Base-by-base conservation (phyloP, 2,888 invertebrate species). In the Heliothis peltigera region DNA sequence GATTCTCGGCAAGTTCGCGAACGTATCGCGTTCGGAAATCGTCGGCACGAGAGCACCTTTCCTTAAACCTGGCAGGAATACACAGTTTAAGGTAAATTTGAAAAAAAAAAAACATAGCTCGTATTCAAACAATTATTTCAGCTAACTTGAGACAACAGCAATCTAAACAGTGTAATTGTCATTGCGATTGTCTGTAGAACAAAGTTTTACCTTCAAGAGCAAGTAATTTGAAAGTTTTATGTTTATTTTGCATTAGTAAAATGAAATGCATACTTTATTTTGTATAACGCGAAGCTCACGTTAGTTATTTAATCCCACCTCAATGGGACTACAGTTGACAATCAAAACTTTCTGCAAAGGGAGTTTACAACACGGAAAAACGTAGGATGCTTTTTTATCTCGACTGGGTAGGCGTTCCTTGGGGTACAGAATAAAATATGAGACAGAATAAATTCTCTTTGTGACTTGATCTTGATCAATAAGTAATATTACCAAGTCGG, bases 61-160 rank as follows among this genome's bases (percentile, higher is more conserved):
- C 92, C 94, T 98, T 66, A 98, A 98, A 88, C 98, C 98, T n/a
- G 98, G 98, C 63, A 96, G 98, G 82, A 98, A 98, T 86, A 98
- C 98, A 1, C 98, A 98, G 91, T 98, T 98, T 88, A 98, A 98
- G 95, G 98, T 97, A 69, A 64, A n/a, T n/a, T n/a, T n/a, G n/a
- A n/a, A n/a, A n/a, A n/a, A n/a, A n/a, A n/a, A n/a, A n/a, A n/a
- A n/a, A n/a, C n/a, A n/a, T n/a, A n/a, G n/a, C n/a, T n/a, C n/a
- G n/a, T n/a, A 46, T 21, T 15, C 15, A 15, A n/a, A n/a, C n/a
- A 28, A 49, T 51, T 44, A 46, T 68, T 44, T 44, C 8, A 12
- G 19, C 12, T 10, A 10, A 69, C 28, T 47, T 47, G 18, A 39
- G 42, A 42, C 46, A 39, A 61, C 39, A 32, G 66, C 70, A 32